Percentiles rank a stretch among this genome's conserved stretches.
Evolutionary conservation across 2,113 vertebrate species (phyloP).

Genomic region (Struthio camelus): DNA sequence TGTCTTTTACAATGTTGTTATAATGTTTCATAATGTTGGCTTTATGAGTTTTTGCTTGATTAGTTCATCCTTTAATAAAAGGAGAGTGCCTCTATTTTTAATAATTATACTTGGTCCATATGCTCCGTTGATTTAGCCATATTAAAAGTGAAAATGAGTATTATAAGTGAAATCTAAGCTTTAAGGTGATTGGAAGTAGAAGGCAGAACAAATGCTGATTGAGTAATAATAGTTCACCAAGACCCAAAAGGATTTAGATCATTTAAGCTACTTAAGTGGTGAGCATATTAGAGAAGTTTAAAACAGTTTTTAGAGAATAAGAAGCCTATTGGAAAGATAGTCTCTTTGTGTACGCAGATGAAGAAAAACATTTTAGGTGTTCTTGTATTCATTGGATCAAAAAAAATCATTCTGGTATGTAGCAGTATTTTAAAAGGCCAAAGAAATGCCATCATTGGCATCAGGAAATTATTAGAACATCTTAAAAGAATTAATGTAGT

Average conservation of each 20-base stretch:
- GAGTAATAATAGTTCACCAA: not conserved
- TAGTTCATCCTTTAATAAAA: not conserved
- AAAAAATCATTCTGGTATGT: not conserved
- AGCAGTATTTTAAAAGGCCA: not conserved
- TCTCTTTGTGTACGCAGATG: not conserved
- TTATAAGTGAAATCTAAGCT: constrained; percentile 48
- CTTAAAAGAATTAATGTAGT: not conserved
- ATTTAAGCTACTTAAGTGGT: not conserved
- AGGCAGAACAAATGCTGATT: constrained; percentile 38
- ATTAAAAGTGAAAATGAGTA: constrained; percentile 13
- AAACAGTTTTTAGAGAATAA: not conserved
- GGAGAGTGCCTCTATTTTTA: not conserved
- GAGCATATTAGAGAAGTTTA: not conserved
- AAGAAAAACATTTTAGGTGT: not conserved
- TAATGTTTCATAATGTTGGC: not conserved
- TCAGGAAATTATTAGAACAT: not conserved
- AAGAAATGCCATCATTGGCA: not conserved
- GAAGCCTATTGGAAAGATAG: not conserved
- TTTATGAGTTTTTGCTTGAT: not conserved
- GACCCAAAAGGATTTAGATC: not conserved
- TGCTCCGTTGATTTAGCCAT: not conserved
- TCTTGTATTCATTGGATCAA: not conserved
- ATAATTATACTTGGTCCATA: not conserved
- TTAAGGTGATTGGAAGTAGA: constrained; percentile 42
- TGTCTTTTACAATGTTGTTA: not conserved